Evolutionary conservation across 2,113 vertebrate genomes (phyloP), one percentile per base, ranked within the genome.

Genomic region (Symphodus melops): DNA sequence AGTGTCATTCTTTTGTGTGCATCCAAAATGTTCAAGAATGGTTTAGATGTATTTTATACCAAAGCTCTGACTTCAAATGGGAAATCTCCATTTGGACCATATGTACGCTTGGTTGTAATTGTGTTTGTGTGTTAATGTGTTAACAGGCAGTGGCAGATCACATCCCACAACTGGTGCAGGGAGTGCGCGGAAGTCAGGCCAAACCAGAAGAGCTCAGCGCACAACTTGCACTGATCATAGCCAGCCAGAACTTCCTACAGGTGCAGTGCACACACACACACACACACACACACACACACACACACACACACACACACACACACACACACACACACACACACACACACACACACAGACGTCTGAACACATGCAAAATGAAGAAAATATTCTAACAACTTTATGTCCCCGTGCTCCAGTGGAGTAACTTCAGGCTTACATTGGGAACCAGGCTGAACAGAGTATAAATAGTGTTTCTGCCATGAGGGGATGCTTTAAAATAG

Each of bases 231-330:
- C 94, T 99, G 62, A 99, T 99, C 81, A 96, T 98, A 53, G 97
- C 97, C 90, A 98, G 97, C 88, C 97, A 99, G 90, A 98, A 96
- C 93, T 99, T 99, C 90, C 94, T 99, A 59, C 98, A 99, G 97
- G 98, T 98, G 87, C 84, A 55, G 5, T 21, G 12, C 39, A 51
- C 12, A 39, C 14, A 52, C 42, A 52, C 65, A 25, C 57, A 44
- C 21, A 36, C 37, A 61, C 62, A n/a, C 37, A 6, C 46, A 10
- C 20, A 36, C 53, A 41, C 36, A 59, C 68, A 25, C 13, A 20
- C 19, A 17, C 19, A 19, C 41, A 3, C 59, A 65, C 33, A 9
- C 37, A 39, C 63, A 11, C 46, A 48, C 58, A 8, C 39, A 51
- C 14, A 33, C 14, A 52, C 42, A 46, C 65, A 25, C 57, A 36